Percentiles rank a stretch among this genome's conserved stretches.
Evolutionary conservation across 2,797 vertebrate genomes (phyloP).

Genomic region (Sebastes kiyomatsui): DNA sequence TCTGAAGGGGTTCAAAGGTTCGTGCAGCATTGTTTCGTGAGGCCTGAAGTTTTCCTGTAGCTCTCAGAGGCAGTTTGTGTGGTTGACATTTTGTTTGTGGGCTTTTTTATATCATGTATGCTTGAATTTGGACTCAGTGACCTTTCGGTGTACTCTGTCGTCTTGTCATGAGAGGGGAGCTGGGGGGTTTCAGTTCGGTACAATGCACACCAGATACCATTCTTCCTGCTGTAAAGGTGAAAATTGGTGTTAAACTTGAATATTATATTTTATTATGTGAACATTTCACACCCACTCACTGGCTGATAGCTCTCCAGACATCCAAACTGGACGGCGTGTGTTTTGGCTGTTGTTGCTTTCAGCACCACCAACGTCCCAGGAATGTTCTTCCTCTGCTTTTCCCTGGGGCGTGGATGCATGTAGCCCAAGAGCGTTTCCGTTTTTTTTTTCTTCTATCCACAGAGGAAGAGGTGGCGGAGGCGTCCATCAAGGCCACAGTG

Average conservation of each 20-base stretch:
- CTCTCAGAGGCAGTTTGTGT: not conserved
- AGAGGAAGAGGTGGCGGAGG: conserved; percentile 13
- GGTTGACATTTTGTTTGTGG: conserved; percentile 8
- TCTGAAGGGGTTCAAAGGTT: conserved; percentile 24
- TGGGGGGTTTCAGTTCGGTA: not conserved
- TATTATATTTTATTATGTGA: not conserved
- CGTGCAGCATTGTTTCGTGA: not conserved
- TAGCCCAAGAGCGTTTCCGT: conserved; percentile 25
- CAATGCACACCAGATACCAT: not conserved
- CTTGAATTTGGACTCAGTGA: conserved; percentile 13
- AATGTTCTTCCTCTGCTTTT: conserved; percentile 66
- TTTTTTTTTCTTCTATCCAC: not conserved
- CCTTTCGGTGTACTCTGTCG: not conserved
- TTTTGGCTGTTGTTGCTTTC: conserved; percentile 23
- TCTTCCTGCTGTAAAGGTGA: not conserved
- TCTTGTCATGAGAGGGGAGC: conserved; percentile 1
- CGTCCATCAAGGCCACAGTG: not conserved
- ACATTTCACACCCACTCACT: not conserved
- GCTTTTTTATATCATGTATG: not conserved
- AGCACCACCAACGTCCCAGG: conserved; percentile 17
- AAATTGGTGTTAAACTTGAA: not conserved
- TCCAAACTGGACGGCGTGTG: not conserved
- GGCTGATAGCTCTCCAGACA: not conserved
- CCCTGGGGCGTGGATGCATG: conserved; percentile 28
- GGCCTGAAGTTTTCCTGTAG: not conserved